These are phyloP conservation scores for Sthenelais limicola DNA, from an alignment of 2,888 invertebrate genomes.

Conservation along the genomic window DNA sequence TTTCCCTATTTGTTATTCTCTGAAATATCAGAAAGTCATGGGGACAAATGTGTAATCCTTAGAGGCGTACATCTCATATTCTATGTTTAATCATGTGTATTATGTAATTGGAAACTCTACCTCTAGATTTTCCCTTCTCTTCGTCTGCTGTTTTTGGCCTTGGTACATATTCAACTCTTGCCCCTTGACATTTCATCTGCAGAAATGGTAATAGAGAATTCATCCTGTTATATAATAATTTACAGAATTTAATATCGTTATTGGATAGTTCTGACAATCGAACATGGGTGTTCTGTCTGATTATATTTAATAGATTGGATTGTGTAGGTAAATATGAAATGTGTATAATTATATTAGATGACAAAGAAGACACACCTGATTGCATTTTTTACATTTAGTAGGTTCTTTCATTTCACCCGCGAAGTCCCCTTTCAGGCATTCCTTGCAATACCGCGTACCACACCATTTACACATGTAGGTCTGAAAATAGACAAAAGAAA, in stretches of 20 bases:
- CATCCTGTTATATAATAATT: too few relatives aligned
- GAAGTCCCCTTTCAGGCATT: constrained; percentile 66
- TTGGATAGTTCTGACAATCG: too few relatives aligned
- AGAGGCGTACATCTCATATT: too few relatives aligned
- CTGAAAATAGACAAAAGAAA: constrained; percentile 53
- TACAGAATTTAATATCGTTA: too few relatives aligned
- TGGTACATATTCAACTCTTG: constrained; percentile 62
- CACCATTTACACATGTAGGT: constrained; percentile 71
- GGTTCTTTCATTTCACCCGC: constrained; percentile 61
- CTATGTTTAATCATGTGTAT: too few relatives aligned
- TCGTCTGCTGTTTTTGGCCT: constrained; percentile 54
- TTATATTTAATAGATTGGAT: too few relatives aligned
- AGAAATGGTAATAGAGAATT: constrained; percentile 1
- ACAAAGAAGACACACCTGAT: constrained; percentile 55
- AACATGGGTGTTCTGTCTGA: too few relatives aligned
- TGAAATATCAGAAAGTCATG: too few relatives aligned
- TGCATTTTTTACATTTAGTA: constrained; percentile 64
- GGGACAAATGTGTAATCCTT: too few relatives aligned
- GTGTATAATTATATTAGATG: too few relatives aligned
- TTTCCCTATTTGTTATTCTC: too few relatives aligned
- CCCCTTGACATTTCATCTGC: constrained; percentile 65
- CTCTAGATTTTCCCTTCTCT: constrained; percentile 46
- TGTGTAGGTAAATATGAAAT: constrained; percentile 31
- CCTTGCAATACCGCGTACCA: constrained; percentile 67
- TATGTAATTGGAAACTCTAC: too few relatives aligned